Evolutionary conservation across 2,888 invertebrate species (phyloP).

Genomic region (Gandaritis pyraliata): DNA sequence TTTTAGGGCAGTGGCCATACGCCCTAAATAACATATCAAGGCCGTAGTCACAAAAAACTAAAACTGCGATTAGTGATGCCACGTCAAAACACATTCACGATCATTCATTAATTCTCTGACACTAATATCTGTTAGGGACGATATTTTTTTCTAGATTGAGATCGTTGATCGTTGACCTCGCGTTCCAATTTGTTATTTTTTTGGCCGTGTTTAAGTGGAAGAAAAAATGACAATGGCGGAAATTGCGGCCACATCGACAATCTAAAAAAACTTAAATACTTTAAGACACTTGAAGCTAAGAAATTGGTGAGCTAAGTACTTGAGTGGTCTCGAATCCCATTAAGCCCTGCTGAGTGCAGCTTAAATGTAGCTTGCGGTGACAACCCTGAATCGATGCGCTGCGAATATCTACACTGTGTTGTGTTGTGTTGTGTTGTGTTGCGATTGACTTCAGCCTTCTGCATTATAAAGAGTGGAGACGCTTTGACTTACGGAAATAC

Average conservation of each 20-base stretch:
- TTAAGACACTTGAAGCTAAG: constrained; percentile 4
- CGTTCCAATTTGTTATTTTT: too few species aligned
- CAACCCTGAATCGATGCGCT: constrained; percentile 5
- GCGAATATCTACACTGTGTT: constrained; percentile 5
- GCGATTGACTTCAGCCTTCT: background rate
- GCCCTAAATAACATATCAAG: too few species aligned
- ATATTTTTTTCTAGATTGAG: too few species aligned
- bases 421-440: background rate
- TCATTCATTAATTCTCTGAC: too few species aligned
- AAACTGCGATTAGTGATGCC: too few species aligned
- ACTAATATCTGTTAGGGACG: too few species aligned
- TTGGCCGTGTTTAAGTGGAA: too few species aligned
- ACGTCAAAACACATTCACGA: too few species aligned
- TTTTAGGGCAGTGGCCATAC: background rate
- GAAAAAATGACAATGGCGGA: too few species aligned
- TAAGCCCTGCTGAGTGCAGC: constrained; percentile 13
- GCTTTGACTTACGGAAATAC: background rate
- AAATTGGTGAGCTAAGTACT: constrained; percentile 9
- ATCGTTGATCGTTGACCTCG: too few species aligned
- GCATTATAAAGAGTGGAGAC: background rate
- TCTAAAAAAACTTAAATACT: background rate
- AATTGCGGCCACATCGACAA: too few species aligned
- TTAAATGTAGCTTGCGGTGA: constrained; percentile 19
- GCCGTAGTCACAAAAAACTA: too few species aligned
- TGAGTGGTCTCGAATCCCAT: constrained; percentile 12